These are phyloP conservation scores for Willowsia nigromaculata DNA, from an alignment of 2,888 invertebrate genomes.

Conservation along the genomic window DNA sequence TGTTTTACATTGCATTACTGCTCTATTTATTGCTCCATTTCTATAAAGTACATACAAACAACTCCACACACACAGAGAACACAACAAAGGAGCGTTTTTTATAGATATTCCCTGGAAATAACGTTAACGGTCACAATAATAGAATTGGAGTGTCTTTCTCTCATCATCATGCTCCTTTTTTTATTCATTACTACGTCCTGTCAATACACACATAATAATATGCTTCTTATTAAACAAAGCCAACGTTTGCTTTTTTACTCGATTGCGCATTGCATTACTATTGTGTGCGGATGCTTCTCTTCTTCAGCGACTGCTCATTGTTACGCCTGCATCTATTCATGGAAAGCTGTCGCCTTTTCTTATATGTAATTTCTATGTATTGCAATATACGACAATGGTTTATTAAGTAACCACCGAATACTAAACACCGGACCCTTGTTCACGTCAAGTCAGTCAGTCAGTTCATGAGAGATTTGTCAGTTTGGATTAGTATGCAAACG, in stretches of 20 bases:
- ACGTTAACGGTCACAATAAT: slow-evolving; percentile 33
- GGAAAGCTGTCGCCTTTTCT: neutral
- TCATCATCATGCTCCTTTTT: neutral
- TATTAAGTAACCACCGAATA: slow-evolving; percentile 12
- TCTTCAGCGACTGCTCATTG: slow-evolving; percentile 6
- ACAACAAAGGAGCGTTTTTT: slow-evolving; percentile 16
- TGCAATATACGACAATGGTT: neutral
- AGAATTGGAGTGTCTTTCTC: slow-evolving; percentile 1
- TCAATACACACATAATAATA: slow-evolving; percentile 17
- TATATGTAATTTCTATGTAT: neutral
- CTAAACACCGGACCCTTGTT: neutral
- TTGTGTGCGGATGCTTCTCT: neutral
- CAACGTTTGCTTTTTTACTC: slow-evolving; percentile 1
- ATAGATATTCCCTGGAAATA: slow-evolving; percentile 32
- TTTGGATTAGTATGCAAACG: slow-evolving; percentile 67
- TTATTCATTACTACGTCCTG: slow-evolving; percentile 43
- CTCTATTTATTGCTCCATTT: slow-evolving; percentile 15
- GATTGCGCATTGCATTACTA: neutral
- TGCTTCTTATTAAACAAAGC: slow-evolving; percentile 21
- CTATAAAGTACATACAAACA: neutral
- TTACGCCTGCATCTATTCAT: neutral
- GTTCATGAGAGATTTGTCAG: slow-evolving; percentile 54
- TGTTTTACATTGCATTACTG: slow-evolving; percentile 14
- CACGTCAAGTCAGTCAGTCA: slow-evolving; percentile 28
- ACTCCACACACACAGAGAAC: neutral